Evolutionary conservation across 2,797 vertebrate genomes (phyloP), one percentile per base, ranked within the genome.

Genomic region (Lophius americanus): DNA sequence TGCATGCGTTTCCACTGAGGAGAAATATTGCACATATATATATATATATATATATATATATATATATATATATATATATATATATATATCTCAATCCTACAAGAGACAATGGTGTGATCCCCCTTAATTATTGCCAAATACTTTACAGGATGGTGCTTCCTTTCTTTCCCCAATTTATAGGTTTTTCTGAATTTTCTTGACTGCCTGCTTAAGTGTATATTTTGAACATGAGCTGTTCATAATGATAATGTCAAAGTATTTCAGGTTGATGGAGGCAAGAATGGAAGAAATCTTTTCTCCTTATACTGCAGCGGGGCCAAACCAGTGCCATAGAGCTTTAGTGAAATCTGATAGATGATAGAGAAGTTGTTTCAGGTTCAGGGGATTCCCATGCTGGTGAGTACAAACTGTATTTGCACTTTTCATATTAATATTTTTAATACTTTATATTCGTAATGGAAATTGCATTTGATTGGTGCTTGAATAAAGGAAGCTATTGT

Each of bases 351-450:
- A 41, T 2, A 37, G 42, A 59, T 44, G 54, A 33, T 43, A 36
- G 23, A 35, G 9, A 51, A 42, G 32, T 5, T 39, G 38, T 10
- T 57, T 10, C 35, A 61, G 12, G 48, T 11, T 33, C 13, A 58
- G 51, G 13, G 11, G 48, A 37, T 32, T 55, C 76, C 54, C 64
- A 57, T 14, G 51, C 41, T 7, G 87, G 90, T 92, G 78, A 92
- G 90, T 92, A 86, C 49, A 33, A 23, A 3, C 47, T 70, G 49
- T 13, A 36, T 9, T 5, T 46, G 5, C 43, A 42, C 55, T 7
- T 43, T 1, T 56, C 8, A 50, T 43, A 33, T 65, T 51, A 39
- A 4, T 38, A 33, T 7, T 23, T 60, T 0, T 6, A 3, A 4
- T 65, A 38, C 52, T 56, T 38, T 36, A 14, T 58, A 13, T 39